A percentile compares a stretch with the other conserved stretches of the same genome.
Evolutionary conservation across 2,113 vertebrate species (phyloP).

Genomic region (Alligator sinensis): DNA sequence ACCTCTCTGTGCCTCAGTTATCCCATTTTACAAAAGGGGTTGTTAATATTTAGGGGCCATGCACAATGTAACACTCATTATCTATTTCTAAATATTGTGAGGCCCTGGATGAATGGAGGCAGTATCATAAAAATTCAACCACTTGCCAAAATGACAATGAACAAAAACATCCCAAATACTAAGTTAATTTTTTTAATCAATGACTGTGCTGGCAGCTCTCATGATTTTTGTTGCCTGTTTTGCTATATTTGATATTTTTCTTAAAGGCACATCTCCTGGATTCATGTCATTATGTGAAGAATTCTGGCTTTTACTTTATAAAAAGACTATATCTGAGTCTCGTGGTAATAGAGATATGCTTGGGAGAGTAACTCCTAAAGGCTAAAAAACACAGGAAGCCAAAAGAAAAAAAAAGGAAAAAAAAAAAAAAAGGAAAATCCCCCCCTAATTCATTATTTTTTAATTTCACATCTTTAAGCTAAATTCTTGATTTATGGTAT

Average conservation of each 20-base stretch:
- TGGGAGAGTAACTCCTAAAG: not conserved
- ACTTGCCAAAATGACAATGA: too few species aligned
- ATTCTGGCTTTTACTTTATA: not conserved
- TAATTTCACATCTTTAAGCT: not conserved
- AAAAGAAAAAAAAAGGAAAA: not conserved
- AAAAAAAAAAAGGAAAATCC: not conserved
- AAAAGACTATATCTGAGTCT: not conserved
- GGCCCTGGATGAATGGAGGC: too few species aligned
- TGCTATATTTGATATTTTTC: not conserved
- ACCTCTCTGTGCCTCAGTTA: too few species aligned
- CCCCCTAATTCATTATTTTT: too few species aligned
- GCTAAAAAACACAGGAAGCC: not conserved
- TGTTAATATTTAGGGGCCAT: too few species aligned
- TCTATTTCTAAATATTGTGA: too few species aligned
- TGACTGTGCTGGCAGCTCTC: not conserved
- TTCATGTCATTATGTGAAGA: not conserved
- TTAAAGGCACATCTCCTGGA: not conserved
- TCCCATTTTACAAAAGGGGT: too few species aligned
- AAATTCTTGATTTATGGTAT: constrained; percentile 30
- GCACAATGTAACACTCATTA: too few species aligned
- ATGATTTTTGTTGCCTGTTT: not conserved
- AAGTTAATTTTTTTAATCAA: not conserved
- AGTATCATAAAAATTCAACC: too few species aligned
- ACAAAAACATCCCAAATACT: not conserved
- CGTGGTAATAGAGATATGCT: not conserved